phyloP scores from a whole-genome alignment of 2,888 invertebrate species.

The Gymnosoma rotundatum region DNA sequence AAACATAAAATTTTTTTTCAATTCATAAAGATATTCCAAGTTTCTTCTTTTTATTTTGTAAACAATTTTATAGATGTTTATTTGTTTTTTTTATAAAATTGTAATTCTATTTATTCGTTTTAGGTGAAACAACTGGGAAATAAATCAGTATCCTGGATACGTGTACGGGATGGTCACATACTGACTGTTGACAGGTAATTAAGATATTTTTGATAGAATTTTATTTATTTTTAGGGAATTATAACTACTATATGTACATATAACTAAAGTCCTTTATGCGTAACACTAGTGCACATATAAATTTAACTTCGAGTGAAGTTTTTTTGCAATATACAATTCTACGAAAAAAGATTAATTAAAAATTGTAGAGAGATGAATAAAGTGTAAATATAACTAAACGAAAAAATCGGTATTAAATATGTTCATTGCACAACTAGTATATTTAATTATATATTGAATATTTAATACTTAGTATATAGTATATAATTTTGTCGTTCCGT shows the following conservation, averaged over 20 bases:
- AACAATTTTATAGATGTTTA: slow-evolving; percentile 19
- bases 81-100: slow-evolving; percentile 10
- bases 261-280: slow-evolving; percentile 7
- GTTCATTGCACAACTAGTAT: background rate
- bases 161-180: slow-evolving; percentile 94
- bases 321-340: background rate
- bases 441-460: no score
- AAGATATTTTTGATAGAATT: slow-evolving; percentile 71
- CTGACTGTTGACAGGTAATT: slow-evolving; percentile 92
- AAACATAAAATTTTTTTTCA: background rate
- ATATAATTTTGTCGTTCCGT: no score
- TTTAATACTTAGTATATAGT: no score
- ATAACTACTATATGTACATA: background rate
- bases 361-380: background rate
- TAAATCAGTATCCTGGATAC: slow-evolving; percentile 96
- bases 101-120: slow-evolving; percentile 43
- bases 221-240: slow-evolving; percentile 27
- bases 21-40: background rate
- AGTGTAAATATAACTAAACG: background rate
- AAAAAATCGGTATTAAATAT: background rate
- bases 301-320: background rate
- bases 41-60: slow-evolving; percentile 1
- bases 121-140: slow-evolving; percentile 93
- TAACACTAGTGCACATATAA: background rate
- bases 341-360: slow-evolving; percentile 9